Evolutionary conservation across 2,113 vertebrate genomes (phyloP).

Genomic region (Hemicordylus capensis): DNA sequence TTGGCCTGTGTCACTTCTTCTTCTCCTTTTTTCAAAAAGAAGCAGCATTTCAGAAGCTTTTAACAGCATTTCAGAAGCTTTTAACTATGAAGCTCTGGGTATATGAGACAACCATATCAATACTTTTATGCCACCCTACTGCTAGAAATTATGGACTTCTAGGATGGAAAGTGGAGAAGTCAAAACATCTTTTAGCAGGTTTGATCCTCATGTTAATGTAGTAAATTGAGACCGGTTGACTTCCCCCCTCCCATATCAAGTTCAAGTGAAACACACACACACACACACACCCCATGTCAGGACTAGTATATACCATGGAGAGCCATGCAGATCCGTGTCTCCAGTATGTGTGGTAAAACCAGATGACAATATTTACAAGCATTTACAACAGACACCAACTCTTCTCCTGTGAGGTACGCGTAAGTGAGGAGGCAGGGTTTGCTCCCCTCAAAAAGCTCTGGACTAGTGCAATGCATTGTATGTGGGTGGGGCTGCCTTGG

Average conservation of each 20-base stretch:
- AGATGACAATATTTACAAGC: neutral
- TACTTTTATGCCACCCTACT: conserved; percentile 23
- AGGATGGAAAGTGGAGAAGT: conserved; percentile 42
- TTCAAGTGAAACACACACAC: too few relatives aligned
- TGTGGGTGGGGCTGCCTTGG: too few relatives aligned
- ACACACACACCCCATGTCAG: too few relatives aligned
- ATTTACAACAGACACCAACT: neutral
- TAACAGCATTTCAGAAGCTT: neutral
- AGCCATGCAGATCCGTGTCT: neutral
- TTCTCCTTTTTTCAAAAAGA: conserved; percentile 33
- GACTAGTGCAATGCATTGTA: too few relatives aligned
- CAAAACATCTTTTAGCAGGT: conserved; percentile 12
- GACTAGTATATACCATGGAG: neutral
- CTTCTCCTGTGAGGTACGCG: neutral
- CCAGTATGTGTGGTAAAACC: neutral
- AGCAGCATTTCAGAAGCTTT: neutral
- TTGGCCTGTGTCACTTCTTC: conserved; percentile 39
- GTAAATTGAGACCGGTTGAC: too few relatives aligned
- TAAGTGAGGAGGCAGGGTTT: neutral
- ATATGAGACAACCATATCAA: conserved; percentile 4
- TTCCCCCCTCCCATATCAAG: neutral
- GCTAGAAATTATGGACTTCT: conserved; percentile 19
- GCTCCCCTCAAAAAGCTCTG: too few relatives aligned
- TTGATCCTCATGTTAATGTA: neutral
- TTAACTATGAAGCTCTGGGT: conserved; percentile 26